Base-by-base conservation (phyloP, 1,140 invertebrate genomes). In the Microplitis demolitor region DNA sequence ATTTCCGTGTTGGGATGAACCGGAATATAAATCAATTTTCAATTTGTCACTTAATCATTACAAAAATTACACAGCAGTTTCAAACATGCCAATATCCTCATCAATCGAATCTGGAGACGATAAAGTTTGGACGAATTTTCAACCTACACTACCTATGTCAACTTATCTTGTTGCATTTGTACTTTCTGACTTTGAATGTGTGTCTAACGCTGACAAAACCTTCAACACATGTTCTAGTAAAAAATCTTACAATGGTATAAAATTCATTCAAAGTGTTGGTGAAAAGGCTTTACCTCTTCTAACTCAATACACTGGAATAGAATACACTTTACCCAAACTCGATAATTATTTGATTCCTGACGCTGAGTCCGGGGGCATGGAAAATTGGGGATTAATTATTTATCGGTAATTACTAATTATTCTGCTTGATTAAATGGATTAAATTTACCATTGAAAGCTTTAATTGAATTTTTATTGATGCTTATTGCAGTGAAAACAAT, bases 131-230 rank as follows among this genome's bases (percentile, higher is more conserved):
- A 90, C 93, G 76, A 76, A 86, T 1, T 97, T 92, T 79, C 66
- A 89, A 1, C 88, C 87, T 66, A 93, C 93, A 1, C 91, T 94
- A 0, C 84, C 86, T 3, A 98, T 98, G 95, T 95, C 95, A 0
- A 95, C 95, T 0, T 98, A 97, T 75, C 82, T 97, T 3, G 85
- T 98, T 5, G 96, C 96, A 2, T 91, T 97, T 77, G 89, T 95
- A 4, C 90, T 97, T 1, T 93, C 93, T 24, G 92, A 97, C 75
- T 96, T 96, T 69, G 79, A 79, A 45, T 66, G 72, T 77, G 0
- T 81, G 76, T 81, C 79, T 11, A 72, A 76, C 13, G 61, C 74
- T 0, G 67, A 77, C 0, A 85, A 87, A 14, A 86, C 88, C 0
- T 90, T 92, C 37, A 84, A 86, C 68, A 91, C 97, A 0, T 93